Evolutionary conservation across 2,888 invertebrate genomes (phyloP).

Genomic region (Monopis laevigella): DNA sequence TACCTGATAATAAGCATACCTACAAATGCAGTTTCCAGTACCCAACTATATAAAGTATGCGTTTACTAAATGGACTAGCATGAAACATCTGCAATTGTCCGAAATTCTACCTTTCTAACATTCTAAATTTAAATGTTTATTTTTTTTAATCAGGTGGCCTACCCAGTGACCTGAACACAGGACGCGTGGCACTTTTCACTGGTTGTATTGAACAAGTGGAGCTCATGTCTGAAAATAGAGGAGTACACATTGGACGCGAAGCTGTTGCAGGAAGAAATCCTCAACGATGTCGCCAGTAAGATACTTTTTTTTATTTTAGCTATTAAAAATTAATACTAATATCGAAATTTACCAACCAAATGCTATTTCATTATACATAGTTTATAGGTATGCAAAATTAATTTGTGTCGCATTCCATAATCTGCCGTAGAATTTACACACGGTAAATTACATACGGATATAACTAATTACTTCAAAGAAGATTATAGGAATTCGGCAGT

Average conservation of each 20-base stretch:
- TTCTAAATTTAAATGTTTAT: too few species aligned
- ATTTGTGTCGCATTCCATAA: neutral
- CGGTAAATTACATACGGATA: too few species aligned
- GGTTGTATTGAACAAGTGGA: conserved; percentile 89
- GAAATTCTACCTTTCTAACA: too few species aligned
- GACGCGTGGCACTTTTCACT: conserved; percentile 76
- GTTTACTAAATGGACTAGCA: too few species aligned
- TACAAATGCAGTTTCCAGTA: too few species aligned
- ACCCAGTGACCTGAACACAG: conserved; percentile 76
- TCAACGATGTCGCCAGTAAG: conserved; percentile 83
- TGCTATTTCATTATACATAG: neutral
- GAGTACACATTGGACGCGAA: conserved; percentile 75
- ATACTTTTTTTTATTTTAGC: conserved; percentile 13
- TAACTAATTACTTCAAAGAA: too few species aligned
- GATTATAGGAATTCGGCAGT: too few species aligned
- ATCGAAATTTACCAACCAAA: neutral
- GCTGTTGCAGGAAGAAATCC: conserved; percentile 84
- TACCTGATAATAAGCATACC: too few species aligned
- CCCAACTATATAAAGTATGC: too few species aligned
- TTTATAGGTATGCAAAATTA: neutral
- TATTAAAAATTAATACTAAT: neutral
- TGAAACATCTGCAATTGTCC: too few species aligned
- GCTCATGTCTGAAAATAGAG: conserved; percentile 71
- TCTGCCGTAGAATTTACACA: too few species aligned
- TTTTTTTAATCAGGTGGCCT: conserved; percentile 91